These are phyloP conservation scores for Margaritifera margaritifera DNA, from an alignment of 2,888 invertebrate species.

Conservation along the genomic window DNA sequence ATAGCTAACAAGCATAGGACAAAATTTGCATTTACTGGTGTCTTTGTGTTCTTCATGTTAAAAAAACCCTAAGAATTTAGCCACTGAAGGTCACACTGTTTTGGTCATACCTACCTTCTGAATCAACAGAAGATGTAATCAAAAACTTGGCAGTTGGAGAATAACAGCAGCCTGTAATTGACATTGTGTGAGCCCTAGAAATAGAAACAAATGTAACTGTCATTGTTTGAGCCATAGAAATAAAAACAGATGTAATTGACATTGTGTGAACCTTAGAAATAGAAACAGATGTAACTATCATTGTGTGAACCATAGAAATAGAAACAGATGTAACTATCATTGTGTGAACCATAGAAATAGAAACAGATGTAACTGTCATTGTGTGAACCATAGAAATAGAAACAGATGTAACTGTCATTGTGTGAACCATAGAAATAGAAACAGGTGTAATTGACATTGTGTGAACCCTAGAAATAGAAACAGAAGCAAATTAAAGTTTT, in stretches of 20 bases:
- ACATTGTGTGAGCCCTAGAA: slow-evolving; percentile 68
- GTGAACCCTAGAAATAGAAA: slow-evolving; percentile 42
- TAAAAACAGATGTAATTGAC: too few relatives aligned
- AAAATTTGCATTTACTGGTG: too few relatives aligned
- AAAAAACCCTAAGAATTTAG: too few relatives aligned
- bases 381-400: slow-evolving; percentile 65
- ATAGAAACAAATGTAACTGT: slow-evolving; percentile 3
- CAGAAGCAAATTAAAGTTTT: too few relatives aligned
- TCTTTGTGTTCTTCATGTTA: too few relatives aligned
- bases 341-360: too few relatives aligned
- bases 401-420: slow-evolving; percentile 66
- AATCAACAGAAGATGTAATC: slow-evolving; percentile 68
- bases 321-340: too few relatives aligned
- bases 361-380: neutral
- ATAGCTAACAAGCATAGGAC: too few relatives aligned
- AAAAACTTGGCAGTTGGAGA: slow-evolving; percentile 62
- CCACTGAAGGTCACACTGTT: neutral
- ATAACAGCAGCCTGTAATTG: slow-evolving; percentile 70
- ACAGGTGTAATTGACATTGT: slow-evolving; percentile 70
- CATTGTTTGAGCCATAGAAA: neutral
- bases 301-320: too few relatives aligned
- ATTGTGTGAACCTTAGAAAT: too few relatives aligned
- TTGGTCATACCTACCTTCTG: slow-evolving; percentile 56
- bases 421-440: slow-evolving; percentile 61
- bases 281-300: too few relatives aligned